Percentiles rank a stretch among this genome's conserved stretches.
phyloP scores from a whole-genome alignment of 2,888 invertebrate species.

The Pachymerium ferrugineum region DNA sequence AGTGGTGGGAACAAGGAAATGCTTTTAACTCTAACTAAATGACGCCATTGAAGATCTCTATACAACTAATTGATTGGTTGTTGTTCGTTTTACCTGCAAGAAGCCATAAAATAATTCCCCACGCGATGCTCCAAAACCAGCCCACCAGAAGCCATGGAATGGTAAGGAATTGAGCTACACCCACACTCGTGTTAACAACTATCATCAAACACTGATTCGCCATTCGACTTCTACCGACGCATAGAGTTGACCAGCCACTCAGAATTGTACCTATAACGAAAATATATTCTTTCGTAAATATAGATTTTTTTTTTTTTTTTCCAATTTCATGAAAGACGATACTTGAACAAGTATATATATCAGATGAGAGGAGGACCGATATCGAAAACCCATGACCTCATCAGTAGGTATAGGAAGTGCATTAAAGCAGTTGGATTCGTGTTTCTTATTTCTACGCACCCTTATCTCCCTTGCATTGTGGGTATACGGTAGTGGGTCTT shows the following conservation, averaged over 20 bases:
- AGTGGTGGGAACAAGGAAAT: background rate
- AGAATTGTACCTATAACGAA: slow-evolving; percentile 70
- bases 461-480: background rate
- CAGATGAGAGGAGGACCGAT: no score
- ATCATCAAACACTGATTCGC: slow-evolving; percentile 76
- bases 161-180: slow-evolving; percentile 83
- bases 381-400: background rate
- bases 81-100: slow-evolving; percentile 62
- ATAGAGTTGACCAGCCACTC: slow-evolving; percentile 81
- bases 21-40: slow-evolving; percentile 2
- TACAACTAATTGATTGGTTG: background rate
- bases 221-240: slow-evolving; percentile 82
- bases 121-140: slow-evolving; percentile 98
- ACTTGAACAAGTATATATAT: no score
- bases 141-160: slow-evolving; percentile 90
- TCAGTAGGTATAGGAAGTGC: no score
- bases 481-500: background rate
- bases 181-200: slow-evolving; percentile 78
- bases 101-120: slow-evolving; percentile 89
- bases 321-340: no score
- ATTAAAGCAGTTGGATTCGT: background rate
- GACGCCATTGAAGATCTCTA: background rate
- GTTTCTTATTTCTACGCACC: background rate
- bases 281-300: background rate
- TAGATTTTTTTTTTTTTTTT: no score